Base-by-base conservation (phyloP, 2,113 vertebrate genomes). In the Notarius lentiginosus region DNA sequence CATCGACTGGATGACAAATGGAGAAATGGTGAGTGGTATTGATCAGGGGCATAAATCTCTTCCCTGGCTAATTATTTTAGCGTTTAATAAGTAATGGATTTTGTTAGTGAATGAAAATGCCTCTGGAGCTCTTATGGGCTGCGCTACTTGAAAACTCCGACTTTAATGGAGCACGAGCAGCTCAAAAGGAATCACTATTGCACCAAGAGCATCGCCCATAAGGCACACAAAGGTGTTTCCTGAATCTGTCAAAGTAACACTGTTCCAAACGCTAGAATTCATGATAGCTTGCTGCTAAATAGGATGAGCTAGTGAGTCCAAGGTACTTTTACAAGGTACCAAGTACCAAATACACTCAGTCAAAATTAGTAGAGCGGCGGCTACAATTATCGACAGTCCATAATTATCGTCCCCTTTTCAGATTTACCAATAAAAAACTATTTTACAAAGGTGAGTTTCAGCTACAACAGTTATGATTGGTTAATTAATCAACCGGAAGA, bases 1-100 rank as follows among this genome's bases (percentile, higher is more conserved):
- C 83, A 90, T 83, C 80, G 82, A 89, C 56, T 85, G 9, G 68
- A 60, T 60, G 30, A 89, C 82, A 91, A 88, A 91, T 88, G 61
- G 83, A 75, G 76, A n/a, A 86, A 81, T 81, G 56, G 79, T 61
- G 14, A 34, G 22, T 77, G 22, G 51, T 72, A 85, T 60, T 17
- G n/a, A 75, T 82, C 84, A 85, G 14, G 75, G 82, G 61, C 20
- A 81, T 88, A 49, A 58, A 81, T 58, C 76, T 86, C 77, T 51
- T 88, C 47, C 83, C 66, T 82, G 83, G 75, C 65, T 88, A 75
- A 85, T 88, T 85, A 79, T 58, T 22, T 60, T 73, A 87, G 30
- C 18, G 27, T 82, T 82, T 55, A 75, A 82, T 79, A 82, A 83
- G 77, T 84, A 82, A 68, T 84, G 68, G 68, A 79, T 56, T 84